Evolutionary conservation across 2,797 vertebrate genomes (phyloP).

Genomic region (Paramormyrops hopkinsi): DNA sequence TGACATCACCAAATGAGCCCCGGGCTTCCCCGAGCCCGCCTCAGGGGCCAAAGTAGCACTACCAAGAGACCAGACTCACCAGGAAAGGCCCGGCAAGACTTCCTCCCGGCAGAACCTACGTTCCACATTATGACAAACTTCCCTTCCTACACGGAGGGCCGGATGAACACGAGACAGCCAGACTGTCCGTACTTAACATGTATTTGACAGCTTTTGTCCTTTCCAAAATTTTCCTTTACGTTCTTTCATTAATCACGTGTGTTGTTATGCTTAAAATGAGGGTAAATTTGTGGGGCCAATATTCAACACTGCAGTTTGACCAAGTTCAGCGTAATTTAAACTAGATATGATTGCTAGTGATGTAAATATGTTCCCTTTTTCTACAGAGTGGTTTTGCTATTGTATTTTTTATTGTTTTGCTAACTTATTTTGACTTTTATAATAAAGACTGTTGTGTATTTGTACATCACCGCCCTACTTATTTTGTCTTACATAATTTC

Average conservation of each 20-base stretch:
- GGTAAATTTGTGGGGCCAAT: conserved; percentile 77
- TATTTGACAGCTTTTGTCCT: conserved; percentile 40
- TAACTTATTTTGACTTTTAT: conserved; percentile 97
- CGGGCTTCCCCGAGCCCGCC: background rate
- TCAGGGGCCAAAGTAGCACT: conserved; percentile 2
- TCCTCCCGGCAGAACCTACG: conserved; percentile 33
- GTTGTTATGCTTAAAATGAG: conserved; percentile 57
- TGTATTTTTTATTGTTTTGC: conserved; percentile 72
- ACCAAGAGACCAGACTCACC: background rate
- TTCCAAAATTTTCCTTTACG: conserved; percentile 45
- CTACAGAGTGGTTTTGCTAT: conserved; percentile 85
- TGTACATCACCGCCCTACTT: conserved; percentile 52
- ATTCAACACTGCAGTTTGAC: conserved; percentile 81
- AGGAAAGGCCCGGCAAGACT: background rate
- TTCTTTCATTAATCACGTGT: conserved; percentile 53
- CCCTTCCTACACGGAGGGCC: conserved; percentile 33
- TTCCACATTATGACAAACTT: conserved; percentile 41
- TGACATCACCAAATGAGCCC: conserved; percentile 65
- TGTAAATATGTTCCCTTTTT: conserved; percentile 73
- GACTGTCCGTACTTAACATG: conserved; percentile 57
- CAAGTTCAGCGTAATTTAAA: conserved; percentile 78
- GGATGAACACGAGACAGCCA: conserved; percentile 14
- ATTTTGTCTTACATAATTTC: background rate
- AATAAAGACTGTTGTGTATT: conserved; percentile 85
- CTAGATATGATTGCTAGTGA: conserved; percentile 54